Evolutionary conservation across 1,140 invertebrate genomes (phyloP), one percentile per base, ranked within the genome.

Genomic region (Drosophila quadrilineata): DNA sequence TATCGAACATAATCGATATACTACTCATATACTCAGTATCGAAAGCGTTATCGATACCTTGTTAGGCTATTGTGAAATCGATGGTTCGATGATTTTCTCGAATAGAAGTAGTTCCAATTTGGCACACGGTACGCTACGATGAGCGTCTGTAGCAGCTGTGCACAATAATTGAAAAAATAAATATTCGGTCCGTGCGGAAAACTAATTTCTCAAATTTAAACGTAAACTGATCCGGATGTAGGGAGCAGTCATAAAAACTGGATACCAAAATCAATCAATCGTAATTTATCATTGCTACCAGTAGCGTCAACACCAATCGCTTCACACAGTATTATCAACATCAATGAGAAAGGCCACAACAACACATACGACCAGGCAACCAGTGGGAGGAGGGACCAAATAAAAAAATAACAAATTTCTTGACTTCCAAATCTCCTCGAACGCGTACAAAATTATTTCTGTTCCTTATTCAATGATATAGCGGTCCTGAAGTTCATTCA

Each of bases 121-220:
- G 62, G 62, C 63, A 66, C 63, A 66, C 63, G 56, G 63, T 60
- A 66, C 63, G 56, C 64, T 41, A 67, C 63, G 64, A 41, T 50
- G 57, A 41, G 64, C 64, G 64, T 24, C 24, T 9, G 28, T 29
- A 67, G 58, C 64, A 67, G 64, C 64, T 67, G 64, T 67, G 64
- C 58, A 49, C 35, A 62, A 62, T 67, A 67, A 67, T 67, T 67
- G 54, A 33, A 62, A 67, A 57, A 46, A 48, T 36, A 57, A 71
- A 68, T 54, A 63, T 63, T 71, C 36, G 69, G 43, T 54, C 68
- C 69, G 69, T 71, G 57, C 57, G 57, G 17, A 53, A 64, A 66
- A 60, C 10, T 45, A 68, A 52, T 71, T 71, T 45, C 62, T 57
- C 22, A 71, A 67, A 67, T 62, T 67, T 24, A 33, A 46, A 62